phyloP scores from a whole-genome alignment of 2,888 invertebrate genomes.

The Cloeon dipterum region DNA sequence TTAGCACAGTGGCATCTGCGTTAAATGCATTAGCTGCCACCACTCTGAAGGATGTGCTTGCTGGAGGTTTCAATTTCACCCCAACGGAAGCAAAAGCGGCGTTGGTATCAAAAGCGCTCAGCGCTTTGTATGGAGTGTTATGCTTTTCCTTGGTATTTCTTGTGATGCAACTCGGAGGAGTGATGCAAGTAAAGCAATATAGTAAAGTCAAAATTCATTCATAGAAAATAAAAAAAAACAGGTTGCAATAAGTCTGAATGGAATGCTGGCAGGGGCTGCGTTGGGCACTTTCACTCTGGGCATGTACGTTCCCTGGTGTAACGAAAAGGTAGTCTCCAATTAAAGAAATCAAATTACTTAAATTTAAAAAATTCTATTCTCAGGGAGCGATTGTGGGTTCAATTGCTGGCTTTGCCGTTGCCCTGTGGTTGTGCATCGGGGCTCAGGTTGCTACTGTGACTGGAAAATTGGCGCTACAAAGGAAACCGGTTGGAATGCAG shows the following conservation, averaged over 20 bases:
- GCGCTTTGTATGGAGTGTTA: constrained; percentile 43
- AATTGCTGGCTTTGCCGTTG: constrained; percentile 29
- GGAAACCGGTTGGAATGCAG: background rate
- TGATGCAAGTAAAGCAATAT: constrained; percentile 41
- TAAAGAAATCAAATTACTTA: no score
- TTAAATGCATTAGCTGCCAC: constrained; percentile 82
- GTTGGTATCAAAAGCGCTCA: constrained; percentile 39
- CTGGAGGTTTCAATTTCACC: constrained; percentile 41
- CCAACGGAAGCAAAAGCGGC: constrained; percentile 57
- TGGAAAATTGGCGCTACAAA: background rate
- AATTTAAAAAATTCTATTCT: no score
- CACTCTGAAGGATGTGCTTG: constrained; percentile 67
- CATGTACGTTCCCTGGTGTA: constrained; percentile 1
- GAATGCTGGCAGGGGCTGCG: background rate
- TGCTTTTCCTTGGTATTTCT: constrained; percentile 66
- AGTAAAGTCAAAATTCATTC: background rate
- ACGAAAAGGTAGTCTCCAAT: no score
- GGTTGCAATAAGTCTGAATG: background rate
- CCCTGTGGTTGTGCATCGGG: constrained; percentile 40
- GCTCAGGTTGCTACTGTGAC: constrained; percentile 31
- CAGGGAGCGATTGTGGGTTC: constrained; percentile 44
- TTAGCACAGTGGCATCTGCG: constrained; percentile 85
- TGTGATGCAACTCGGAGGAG: constrained; percentile 66
- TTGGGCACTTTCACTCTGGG: background rate
- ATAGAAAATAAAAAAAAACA: background rate